Percentiles rank a stretch among this genome's conserved stretches.
Conservation (phyloP, 1,140 invertebrate species). For the Lasaia peninsularis region DNA sequence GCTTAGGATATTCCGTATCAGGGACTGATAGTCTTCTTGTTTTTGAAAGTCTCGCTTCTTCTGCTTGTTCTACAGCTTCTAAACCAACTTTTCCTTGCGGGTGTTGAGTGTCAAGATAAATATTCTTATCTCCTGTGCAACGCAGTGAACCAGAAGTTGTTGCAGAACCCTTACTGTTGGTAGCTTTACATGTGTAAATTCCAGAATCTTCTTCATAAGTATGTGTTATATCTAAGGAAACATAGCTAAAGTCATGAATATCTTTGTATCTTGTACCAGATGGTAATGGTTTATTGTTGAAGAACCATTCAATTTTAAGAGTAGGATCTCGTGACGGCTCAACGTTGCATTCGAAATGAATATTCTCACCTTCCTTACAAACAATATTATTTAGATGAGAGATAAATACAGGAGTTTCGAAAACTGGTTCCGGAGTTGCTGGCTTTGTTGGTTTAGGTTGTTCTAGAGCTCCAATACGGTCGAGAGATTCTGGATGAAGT, state of each 20-base stretch:
- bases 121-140: slow-evolving; percentile 87
- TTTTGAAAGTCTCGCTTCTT: slow-evolving; percentile 86
- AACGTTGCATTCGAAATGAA: slow-evolving; percentile 96
- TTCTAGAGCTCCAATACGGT: slow-evolving; percentile 92
- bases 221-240: slow-evolving; percentile 89
- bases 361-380: slow-evolving; percentile 92
- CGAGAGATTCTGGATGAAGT: slow-evolving; percentile 93
- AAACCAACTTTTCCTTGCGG: slow-evolving; percentile 91
- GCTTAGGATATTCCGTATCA: slow-evolving; percentile 89
- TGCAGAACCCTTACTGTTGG: slow-evolving; percentile 92
- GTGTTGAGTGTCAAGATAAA: slow-evolving; percentile 92
- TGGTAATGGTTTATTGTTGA: slow-evolving; percentile 89
- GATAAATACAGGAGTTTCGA: slow-evolving; percentile 92
- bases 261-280: slow-evolving; percentile 89
- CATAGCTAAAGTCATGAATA: slow-evolving; percentile 93
- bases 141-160: slow-evolving; percentile 91
- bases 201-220: slow-evolving; percentile 93
- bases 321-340: slow-evolving; percentile 96
- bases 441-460: slow-evolving; percentile 81
- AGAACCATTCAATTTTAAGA: slow-evolving; percentile 94
- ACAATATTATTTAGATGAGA: slow-evolving; percentile 94
- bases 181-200: slow-evolving; percentile 94
- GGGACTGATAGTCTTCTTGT: slow-evolving; percentile 80
- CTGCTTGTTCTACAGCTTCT: slow-evolving; percentile 90
- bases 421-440: slow-evolving; percentile 85